A percentile compares a stretch with the other conserved stretches of the same genome.
phyloP scores from a whole-genome alignment of 2,888 invertebrate species.

The Philonicus albiceps region DNA sequence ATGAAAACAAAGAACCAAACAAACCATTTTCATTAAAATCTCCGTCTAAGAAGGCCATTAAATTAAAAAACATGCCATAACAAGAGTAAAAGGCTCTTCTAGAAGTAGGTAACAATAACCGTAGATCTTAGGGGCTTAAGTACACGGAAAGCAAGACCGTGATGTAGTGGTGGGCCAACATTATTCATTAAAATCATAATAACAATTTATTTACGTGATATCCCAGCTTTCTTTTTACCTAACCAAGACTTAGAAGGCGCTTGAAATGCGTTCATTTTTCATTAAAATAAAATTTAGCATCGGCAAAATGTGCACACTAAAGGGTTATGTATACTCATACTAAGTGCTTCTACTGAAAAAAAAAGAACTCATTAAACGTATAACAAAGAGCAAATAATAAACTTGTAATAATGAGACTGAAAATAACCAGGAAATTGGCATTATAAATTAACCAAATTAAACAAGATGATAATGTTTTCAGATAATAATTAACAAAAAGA shows the following conservation, averaged over 20 bases:
- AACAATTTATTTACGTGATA: slow-evolving; percentile 48
- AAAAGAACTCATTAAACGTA: slow-evolving; percentile 7
- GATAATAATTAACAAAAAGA: neutral
- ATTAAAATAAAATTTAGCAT: slow-evolving; percentile 23
- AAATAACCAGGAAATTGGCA: neutral
- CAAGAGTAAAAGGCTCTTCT: slow-evolving; percentile 46
- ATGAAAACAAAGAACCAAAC: slow-evolving; percentile 48
- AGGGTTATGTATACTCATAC: neutral
- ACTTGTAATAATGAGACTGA: neutral
- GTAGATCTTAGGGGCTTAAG: slow-evolving; percentile 42
- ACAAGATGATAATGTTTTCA: neutral
- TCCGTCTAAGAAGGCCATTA: slow-evolving; percentile 47
- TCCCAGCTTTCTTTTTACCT: slow-evolving; percentile 3
- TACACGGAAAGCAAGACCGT: slow-evolving; percentile 14
- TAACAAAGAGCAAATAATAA: neutral
- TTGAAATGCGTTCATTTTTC: neutral
- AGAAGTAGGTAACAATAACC: slow-evolving; percentile 44
- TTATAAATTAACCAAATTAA: neutral
- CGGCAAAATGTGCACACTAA: neutral
- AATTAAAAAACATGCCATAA: slow-evolving; percentile 49
- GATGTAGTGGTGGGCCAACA: slow-evolving; percentile 43
- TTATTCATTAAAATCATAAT: slow-evolving; percentile 49
- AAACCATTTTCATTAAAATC: slow-evolving; percentile 46
- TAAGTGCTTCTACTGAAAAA: neutral
- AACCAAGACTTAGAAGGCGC: neutral